Conservation (phyloP, 1,140 invertebrate genomes). For the Tenebrio molitor region DNA sequence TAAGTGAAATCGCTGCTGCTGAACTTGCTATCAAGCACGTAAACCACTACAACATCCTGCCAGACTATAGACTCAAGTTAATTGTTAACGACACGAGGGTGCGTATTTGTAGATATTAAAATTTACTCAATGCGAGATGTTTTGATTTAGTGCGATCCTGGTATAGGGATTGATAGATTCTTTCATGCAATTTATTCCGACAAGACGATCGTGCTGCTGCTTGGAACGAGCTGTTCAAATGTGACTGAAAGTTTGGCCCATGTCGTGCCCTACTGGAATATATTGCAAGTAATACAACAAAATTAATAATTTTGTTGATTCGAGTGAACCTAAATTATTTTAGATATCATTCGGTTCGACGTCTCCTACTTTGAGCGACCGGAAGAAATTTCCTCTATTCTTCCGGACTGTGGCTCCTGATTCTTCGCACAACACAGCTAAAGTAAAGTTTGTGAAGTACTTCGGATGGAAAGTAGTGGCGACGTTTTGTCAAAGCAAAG, state of each 20-base stretch:
- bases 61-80: constrained; percentile 79
- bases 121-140: neutral
- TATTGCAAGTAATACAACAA: constrained; percentile 84
- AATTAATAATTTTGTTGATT: neutral
- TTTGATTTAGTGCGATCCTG: constrained; percentile 86
- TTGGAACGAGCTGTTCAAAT: constrained; percentile 90
- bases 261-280: constrained; percentile 92
- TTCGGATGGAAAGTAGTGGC: constrained; percentile 91
- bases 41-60: constrained; percentile 76
- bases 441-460: constrained; percentile 85
- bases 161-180: constrained; percentile 89
- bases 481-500: constrained; percentile 87
- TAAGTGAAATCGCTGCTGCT: constrained; percentile 81
- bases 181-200: constrained; percentile 91
- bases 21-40: constrained; percentile 80
- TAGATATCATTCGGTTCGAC: constrained; percentile 90
- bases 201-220: constrained; percentile 77
- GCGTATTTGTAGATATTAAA: constrained; percentile 59
- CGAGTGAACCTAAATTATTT: constrained; percentile 30
- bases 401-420: constrained; percentile 88
- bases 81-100: constrained; percentile 88
- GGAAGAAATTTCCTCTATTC: constrained; percentile 89
- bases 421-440: constrained; percentile 87
- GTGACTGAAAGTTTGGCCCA: constrained; percentile 91
- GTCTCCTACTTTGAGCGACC: constrained; percentile 87